Evolutionary conservation across 2,888 invertebrate genomes (phyloP).

Genomic region (Drosophila cognata): DNA sequence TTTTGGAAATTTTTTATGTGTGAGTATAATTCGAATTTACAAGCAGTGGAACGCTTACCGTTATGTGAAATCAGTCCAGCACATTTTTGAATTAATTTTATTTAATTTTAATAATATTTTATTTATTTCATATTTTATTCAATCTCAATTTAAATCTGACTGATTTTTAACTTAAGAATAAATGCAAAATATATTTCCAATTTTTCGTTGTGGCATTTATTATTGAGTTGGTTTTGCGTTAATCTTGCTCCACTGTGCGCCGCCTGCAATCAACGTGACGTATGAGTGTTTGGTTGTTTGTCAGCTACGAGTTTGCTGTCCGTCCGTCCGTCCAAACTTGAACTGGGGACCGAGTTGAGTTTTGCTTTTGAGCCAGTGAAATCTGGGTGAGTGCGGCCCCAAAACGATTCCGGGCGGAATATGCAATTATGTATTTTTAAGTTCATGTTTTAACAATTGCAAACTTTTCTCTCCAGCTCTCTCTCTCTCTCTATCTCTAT

Average conservation of each 20-base stretch:
- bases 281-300: slow-evolving; percentile 78
- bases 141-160: neutral
- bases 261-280: slow-evolving; percentile 68
- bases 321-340: slow-evolving; percentile 35
- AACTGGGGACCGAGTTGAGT: slow-evolving; percentile 32
- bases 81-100: no score
- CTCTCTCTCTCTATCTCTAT: slow-evolving; percentile 27
- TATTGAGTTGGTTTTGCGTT: neutral
- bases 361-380: slow-evolving; percentile 35
- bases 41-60: slow-evolving; percentile 72
- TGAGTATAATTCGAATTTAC: slow-evolving; percentile 77
- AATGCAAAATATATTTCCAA: neutral
- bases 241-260: slow-evolving; percentile 51
- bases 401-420: slow-evolving; percentile 63
- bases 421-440: slow-evolving; percentile 82
- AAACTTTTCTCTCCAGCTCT: slow-evolving; percentile 25
- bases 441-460: slow-evolving; percentile 78
- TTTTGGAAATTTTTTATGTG: slow-evolving; percentile 29
- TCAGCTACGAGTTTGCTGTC: slow-evolving; percentile 55
- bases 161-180: neutral
- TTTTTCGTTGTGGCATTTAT: no score
- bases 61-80: slow-evolving; percentile 53
- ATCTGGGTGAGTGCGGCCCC: slow-evolving; percentile 36
- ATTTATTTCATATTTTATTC: neutral
- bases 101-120: no score